These are phyloP conservation scores for Polietes domitor DNA, from an alignment of 2,888 invertebrate species.

Conservation along the genomic window DNA sequence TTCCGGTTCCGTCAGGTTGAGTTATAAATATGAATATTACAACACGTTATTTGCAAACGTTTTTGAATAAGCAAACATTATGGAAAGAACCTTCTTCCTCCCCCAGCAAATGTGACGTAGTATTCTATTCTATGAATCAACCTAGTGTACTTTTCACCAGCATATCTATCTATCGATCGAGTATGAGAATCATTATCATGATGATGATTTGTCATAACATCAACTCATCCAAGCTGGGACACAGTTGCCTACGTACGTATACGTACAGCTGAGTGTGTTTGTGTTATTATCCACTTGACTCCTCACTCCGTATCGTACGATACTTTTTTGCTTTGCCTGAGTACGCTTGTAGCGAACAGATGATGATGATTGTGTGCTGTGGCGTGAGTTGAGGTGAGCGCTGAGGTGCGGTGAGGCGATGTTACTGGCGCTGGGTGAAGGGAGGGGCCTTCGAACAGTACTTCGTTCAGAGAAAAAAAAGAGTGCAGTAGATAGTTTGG, in stretches of 20 bases:
- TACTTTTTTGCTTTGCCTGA: conserved; percentile 45
- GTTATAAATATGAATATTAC: neutral
- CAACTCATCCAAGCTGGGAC: neutral
- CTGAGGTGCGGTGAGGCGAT: neutral
- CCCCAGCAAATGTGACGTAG: neutral
- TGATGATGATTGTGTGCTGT: conserved; percentile 15
- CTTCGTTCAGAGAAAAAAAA: neutral
- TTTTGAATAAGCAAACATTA: neutral
- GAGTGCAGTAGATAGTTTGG: conserved; percentile 2
- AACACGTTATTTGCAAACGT: neutral
- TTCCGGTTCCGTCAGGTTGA: no score
- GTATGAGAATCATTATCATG: neutral
- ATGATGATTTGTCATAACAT: conserved; percentile 38
- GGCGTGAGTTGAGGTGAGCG: no score
- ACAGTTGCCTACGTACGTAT: no score
- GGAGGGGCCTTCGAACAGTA: neutral
- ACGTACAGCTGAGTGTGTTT: neutral
- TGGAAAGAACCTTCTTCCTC: neutral
- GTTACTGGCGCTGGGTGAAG: neutral
- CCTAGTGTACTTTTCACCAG: neutral
- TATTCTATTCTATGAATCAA: neutral
- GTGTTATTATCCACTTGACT: conserved; percentile 32
- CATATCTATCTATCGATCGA: neutral
- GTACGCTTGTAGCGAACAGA: conserved; percentile 22
- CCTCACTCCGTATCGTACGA: conserved; percentile 66